Base-by-base conservation (phyloP, 1,140 invertebrate genomes). In the Drosophila punjabiensis region DNA sequence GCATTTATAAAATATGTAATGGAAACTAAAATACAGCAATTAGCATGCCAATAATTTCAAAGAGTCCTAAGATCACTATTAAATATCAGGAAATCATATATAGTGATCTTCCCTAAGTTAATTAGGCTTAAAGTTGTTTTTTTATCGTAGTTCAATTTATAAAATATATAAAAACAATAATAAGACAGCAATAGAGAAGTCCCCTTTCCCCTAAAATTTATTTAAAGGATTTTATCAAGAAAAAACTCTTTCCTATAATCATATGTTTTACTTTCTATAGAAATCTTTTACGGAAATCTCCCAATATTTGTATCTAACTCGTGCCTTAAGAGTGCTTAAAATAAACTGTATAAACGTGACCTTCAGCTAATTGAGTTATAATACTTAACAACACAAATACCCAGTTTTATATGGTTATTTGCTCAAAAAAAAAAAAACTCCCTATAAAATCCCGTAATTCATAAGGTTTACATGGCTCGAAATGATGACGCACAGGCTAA, bases 401-500 rank as follows among this genome's bases (percentile, higher is more conserved):
- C 9, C 24, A 39, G n/a, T 20, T 45, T 63, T n/a, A 45, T 45
- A 28, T 14, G 18, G 30, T 28, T 66, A 45, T 62, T 45, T 67
- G 16, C 58, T 13, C 11, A 33, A 63, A 41, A 13, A 16, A 33
- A 24, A 24, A 24, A 2, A 24, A n/a, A n/a, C n/a, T 20, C 5
- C 18, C 11, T 33, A 39, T 68, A 68, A 52, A 68, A 70, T 33
- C 45, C 67, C 7, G 37, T 28, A 53, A 33, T 53, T 66, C 24
- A 39, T 68, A 69, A 55, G 65, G 39, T 30, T 73, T 71, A 60
- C 69, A 50, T 18, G 48, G 41, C 69, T 32, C 39, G 24, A 65
- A 64, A 76, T 76, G 60, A 52, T 76, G 71, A 76, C 71, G 61
- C 71, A 76, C 53, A 60, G 18, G 18, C 33, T n/a, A 30, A 60